Evolutionary conservation across 2,888 invertebrate genomes (phyloP), one percentile per base, ranked within the genome.

Genomic region (Scelioninae gen. 2): DNA sequence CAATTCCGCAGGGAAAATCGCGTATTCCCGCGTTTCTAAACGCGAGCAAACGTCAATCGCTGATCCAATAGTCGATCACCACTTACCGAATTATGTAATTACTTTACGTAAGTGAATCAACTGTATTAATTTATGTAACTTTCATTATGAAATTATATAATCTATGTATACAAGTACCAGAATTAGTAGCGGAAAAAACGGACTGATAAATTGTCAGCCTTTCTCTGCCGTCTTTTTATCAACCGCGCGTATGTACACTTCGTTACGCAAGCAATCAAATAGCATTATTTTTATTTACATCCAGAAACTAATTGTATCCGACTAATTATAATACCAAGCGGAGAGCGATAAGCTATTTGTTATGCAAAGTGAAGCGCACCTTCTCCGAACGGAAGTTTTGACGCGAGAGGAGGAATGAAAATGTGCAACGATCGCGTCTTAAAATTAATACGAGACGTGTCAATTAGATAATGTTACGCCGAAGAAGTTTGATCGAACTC

Each of bases 111-210:
- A 63, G 55, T 39, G 61, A 69, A 52, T 61, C 50, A 35, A 50
- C n/a, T 2, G n/a, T 43, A 50, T 63, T 63, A 63, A 63, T 70
- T 63, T 63, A 57, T 57, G 57, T 70, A 70, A 70, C 55, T 52
- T 60, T 45, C 60, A 19, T 60, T 28, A 63, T 61, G 48, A 41
- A 48, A 39, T 69, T 60, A 55, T 7, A 33, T 46, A 61, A 69
- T 55, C 53, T 61, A 46, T 55, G 61, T 70, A 64, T 57, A 70
- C 50, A 53, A 70, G 64, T 48, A 70, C 43, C 61, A 61, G 61
- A 69, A 69, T 61, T 69, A 69, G 53, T 46, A 33, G 63, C 39
- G 43, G 37, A 61, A 70, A 63, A 61, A 68, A 52, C 31, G 53
- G 5, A 25, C 60, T 68, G 68, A 68, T 68, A 68, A 58, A 52